These are phyloP conservation scores for Tenodera sinensis DNA, from an alignment of 2,888 invertebrate genomes.

Conservation along the genomic window DNA sequence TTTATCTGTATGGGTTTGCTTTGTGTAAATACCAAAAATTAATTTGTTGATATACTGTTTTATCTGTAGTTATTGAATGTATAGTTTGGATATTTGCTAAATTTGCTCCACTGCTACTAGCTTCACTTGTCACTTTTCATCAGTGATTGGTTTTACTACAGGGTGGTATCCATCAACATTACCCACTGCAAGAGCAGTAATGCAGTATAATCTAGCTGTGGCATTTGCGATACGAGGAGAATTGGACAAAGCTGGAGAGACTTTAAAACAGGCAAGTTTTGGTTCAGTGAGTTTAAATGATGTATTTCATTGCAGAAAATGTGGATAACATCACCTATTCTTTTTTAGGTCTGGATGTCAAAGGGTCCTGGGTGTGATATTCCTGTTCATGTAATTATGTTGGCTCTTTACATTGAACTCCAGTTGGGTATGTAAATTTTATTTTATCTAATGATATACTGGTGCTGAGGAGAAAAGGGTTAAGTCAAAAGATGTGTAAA, in stretches of 20 bases:
- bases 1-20: no score
- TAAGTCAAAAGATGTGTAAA: not conserved
- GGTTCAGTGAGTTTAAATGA: not conserved
- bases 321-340: not conserved
- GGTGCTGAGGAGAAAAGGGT: no score
- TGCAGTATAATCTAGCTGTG: slow-evolving; percentile 75
- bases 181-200: slow-evolving; percentile 63
- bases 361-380: slow-evolving; percentile 50
- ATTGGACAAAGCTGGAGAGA: slow-evolving; percentile 60
- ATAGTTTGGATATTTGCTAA: no score
- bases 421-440: slow-evolving; percentile 51
- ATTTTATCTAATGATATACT: not conserved
- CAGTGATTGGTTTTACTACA: slow-evolving; percentile 34
- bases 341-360: slow-evolving; percentile 52
- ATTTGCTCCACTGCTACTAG: no score
- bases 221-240: slow-evolving; percentile 72
- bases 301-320: not conserved
- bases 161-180: slow-evolving; percentile 63
- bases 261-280: slow-evolving; percentile 43
- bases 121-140: not conserved
- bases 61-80: no score
- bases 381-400: slow-evolving; percentile 60
- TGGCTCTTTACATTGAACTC: slow-evolving; percentile 62
- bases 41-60: no score
- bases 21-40: no score